A percentile compares a stretch with the other conserved stretches of the same genome.
These are phyloP conservation scores for Poeciliopsis paucimaculata DNA, from an alignment of 2,797 vertebrate species.

Conservation along the genomic window DNA sequence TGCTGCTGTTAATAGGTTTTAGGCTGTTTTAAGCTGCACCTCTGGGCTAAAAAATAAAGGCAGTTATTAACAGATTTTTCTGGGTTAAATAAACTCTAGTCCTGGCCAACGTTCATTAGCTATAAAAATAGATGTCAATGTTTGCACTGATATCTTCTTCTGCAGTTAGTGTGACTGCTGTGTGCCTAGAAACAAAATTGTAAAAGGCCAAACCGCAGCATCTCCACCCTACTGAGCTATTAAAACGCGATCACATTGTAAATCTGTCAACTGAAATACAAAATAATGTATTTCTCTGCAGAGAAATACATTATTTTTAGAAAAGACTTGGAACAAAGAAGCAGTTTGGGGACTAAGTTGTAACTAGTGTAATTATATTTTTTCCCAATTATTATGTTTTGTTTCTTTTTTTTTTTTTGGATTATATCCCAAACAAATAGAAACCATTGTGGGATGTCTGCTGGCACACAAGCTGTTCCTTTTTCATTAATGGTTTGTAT, in stretches of 20 bases:
- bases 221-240: neutral
- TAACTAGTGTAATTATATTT: neutral
- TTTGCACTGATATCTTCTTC: neutral
- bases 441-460: neutral
- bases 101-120: neutral
- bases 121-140: neutral
- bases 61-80: neutral
- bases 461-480: conserved; percentile 24
- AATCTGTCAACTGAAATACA: neutral
- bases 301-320: neutral
- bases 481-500: conserved; percentile 30
- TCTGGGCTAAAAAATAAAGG: neutral
- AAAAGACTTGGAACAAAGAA: neutral
- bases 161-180: neutral
- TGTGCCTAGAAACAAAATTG: neutral
- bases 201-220: neutral
- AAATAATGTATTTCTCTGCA: too few species aligned
- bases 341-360: neutral
- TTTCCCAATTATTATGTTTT: neutral
- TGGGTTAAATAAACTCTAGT: neutral
- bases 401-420: neutral
- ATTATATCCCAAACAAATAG: conserved; percentile 1
- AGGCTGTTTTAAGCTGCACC: neutral
- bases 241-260: neutral
- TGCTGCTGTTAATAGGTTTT: neutral